Base-by-base conservation (phyloP, 2,797 vertebrate genomes). In the Eulemur mongoz region DNA sequence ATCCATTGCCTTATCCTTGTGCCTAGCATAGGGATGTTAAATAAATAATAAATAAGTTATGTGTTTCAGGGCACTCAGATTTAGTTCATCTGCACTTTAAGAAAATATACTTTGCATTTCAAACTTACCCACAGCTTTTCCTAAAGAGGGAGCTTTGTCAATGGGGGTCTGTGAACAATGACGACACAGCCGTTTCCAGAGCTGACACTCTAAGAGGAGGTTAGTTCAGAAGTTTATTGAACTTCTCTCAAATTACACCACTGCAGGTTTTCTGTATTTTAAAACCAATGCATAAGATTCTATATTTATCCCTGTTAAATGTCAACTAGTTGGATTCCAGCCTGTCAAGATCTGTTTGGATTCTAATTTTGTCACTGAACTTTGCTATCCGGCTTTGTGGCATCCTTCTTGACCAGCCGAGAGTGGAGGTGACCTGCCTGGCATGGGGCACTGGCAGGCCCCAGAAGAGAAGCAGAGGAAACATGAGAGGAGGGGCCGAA, bases 271-370 rank as follows among this genome's bases (percentile, higher is more conserved):
- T 82, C 79, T 91, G 72, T 94, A 89, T 97, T 95, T 96, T 86
- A 73, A 93, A 85, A 73, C 67, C 48, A 78, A 30, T 23, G 69
- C 69, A 54, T 61, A 82, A 93, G 73, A 54, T 43, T 85, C 83
- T 97, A 95, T 93, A 97, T 95, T 97, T 97, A 94, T 73, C 90
- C 67, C 27, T 61, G 94, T 73, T 93, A 97, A 97, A 96, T 94
- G 94, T 96, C 97, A 97, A 11, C 73, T 54, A 48, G 86, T 35
- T 78, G 92, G 86, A 83, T 78, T 78, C 35, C 25, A 45, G 89
- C 83, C 82, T 79, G 96, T 91, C 18, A 38, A 89, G 90, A 81
- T 95, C 52, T 65, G 48, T 70, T 35, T 40, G 20, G 82, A 85
- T 82, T 96, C 92, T 96, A 96, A 97, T 89, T 95, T 57, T 89